Evolutionary conservation across 2,888 invertebrate species (phyloP).

Genomic region (Didymodactylos carnosus): DNA sequence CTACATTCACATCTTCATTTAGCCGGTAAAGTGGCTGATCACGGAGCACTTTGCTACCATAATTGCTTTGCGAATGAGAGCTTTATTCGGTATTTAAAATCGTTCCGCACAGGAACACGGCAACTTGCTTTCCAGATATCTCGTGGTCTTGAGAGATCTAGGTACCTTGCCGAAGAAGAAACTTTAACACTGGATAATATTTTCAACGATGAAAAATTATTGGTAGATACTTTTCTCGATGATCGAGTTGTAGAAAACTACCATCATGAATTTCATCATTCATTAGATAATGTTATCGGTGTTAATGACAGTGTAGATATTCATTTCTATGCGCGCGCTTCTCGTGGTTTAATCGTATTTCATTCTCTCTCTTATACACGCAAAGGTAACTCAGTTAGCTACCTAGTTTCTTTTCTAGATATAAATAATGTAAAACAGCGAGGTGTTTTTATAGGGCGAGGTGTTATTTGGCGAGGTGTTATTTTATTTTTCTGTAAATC

Average conservation of each 20-base stretch:
- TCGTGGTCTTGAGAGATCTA: neutral
- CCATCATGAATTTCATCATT: neutral
- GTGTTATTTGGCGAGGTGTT: neutral
- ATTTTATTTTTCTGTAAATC: neutral
- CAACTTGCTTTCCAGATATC: neutral
- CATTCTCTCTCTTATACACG: neutral
- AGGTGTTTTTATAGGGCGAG: too few species aligned
- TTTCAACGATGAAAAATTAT: neutral
- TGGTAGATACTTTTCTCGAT: neutral
- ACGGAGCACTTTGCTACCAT: neutral
- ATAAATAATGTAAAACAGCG: neutral
- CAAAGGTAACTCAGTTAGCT: neutral
- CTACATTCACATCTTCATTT: neutral
- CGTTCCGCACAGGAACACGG: neutral
- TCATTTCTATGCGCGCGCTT: neutral
- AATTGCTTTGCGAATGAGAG: neutral
- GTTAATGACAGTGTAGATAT: neutral
- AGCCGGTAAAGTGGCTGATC: neutral
- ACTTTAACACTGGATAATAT: neutral
- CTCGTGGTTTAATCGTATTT: neutral
- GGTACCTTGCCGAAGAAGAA: neutral
- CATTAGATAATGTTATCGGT: neutral
- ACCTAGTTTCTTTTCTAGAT: neutral
- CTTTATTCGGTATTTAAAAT: neutral
- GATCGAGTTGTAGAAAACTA: neutral